Percentiles rank a stretch among this genome's conserved stretches.
Evolutionary conservation across 2,113 vertebrate species (phyloP).

Genomic region (Amblyopsis rosae): DNA sequence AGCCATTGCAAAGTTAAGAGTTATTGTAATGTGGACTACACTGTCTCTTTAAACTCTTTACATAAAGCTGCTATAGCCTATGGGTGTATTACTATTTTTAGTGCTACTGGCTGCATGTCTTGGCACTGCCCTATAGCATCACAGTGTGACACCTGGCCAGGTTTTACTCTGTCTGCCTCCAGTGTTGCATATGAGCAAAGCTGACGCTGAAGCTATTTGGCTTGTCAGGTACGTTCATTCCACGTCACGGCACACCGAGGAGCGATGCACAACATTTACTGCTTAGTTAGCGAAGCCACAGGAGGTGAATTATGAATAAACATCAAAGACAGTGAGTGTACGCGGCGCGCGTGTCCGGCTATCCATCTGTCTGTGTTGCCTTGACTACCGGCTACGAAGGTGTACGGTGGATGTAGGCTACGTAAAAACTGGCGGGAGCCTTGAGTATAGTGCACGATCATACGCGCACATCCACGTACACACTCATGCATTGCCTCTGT

Average conservation of each 20-base stretch:
- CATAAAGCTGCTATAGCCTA: background rate
- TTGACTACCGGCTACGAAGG: slow-evolving; percentile 65
- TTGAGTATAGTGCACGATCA: background rate
- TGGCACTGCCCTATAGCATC: slow-evolving; percentile 20
- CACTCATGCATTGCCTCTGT: background rate
- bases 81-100: slow-evolving; percentile 43
- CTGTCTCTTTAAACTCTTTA: too few relatives aligned
- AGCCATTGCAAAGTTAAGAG: background rate
- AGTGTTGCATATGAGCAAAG: slow-evolving; percentile 51
- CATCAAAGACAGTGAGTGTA: background rate
- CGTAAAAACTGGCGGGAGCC: background rate
- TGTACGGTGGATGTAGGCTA: slow-evolving; percentile 55
- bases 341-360: slow-evolving; percentile 12
- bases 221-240: slow-evolving; percentile 45
- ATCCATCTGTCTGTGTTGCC: slow-evolving; percentile 47
- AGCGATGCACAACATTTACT: slow-evolving; percentile 33
- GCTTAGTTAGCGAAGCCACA: slow-evolving; percentile 12
- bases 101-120: slow-evolving; percentile 30
- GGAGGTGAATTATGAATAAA: background rate
- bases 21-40: too few relatives aligned
- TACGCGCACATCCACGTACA: background rate
- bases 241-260: slow-evolving; percentile 22
- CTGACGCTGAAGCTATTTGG: slow-evolving; percentile 48
- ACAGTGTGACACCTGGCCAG: slow-evolving; percentile 23
- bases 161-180: slow-evolving; percentile 26